Base-by-base conservation (phyloP, 1,140 invertebrate genomes). In the Alviniconcha marisindica region DNA sequence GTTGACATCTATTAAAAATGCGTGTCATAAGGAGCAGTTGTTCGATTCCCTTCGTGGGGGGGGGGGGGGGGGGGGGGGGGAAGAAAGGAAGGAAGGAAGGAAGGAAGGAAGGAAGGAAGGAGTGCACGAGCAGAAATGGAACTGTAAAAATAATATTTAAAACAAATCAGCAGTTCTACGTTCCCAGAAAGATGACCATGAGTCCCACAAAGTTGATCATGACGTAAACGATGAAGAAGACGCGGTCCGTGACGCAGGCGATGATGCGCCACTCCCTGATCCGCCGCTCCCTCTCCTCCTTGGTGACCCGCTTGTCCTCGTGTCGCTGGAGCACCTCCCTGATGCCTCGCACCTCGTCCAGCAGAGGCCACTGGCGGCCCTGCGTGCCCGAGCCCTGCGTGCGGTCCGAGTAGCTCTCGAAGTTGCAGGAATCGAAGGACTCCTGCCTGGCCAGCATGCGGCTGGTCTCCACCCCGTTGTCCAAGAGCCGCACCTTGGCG, bases 181-280 rank as follows among this genome's bases (percentile, higher is more conserved):
- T 71, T 33, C 89, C 85, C 1, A 89, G 88, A 82, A 92, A 92
- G 63, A 92, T 91, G 42, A 89, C 86, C 51, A 88, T 79, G 33
- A 92, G 83, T 4, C 91, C 91, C 60, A 91, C 87, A 54, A 92
- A 85, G 73, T 92, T 93, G n/a, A 90, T 86, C 21, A 90, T 77
- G 28, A 93, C 80, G 83, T 94, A 94, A 0, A 90, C 81, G 69
- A 91, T 90, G 87, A 94, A 94, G 81, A 93, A 93, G 5, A 93
- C 77, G 48, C 93, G 83, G 81, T 94, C 93, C 5, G 93, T 86
- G 24, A 93, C 91, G 66, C 92, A 90, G 12, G 92, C 92, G 10
- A 93, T 90, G 24, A 91, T 86, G 73, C 91, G 87, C 93, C 93
- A 94, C 83, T 93, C 92, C 60, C 86, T 79, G 15, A 89, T 71